A percentile compares a stretch with the other conserved stretches of the same genome.
Evolutionary conservation across 2,797 vertebrate species (phyloP).

Genomic region (Trachurus trachurus): DNA sequence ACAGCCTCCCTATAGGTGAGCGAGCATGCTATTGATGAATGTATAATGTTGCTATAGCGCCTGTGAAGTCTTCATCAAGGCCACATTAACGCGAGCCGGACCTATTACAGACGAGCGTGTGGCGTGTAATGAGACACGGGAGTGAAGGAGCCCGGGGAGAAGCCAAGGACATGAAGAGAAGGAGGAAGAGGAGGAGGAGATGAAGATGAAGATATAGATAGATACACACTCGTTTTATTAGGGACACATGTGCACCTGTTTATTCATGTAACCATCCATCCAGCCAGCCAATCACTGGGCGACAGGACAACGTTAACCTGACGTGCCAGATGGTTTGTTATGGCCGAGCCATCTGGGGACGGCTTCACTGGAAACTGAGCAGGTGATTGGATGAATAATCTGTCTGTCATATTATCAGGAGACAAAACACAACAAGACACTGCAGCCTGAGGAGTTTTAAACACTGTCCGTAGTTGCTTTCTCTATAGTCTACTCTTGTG

Average conservation of each 20-base stretch:
- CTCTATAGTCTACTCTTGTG: too few species aligned
- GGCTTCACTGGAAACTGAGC: too few species aligned
- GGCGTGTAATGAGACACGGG: conserved; percentile 38
- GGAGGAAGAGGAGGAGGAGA: background rate
- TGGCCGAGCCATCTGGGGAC: too few species aligned
- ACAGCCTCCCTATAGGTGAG: conserved; percentile 32
- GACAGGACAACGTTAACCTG: background rate
- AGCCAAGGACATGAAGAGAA: background rate
- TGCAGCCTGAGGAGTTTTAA: too few species aligned
- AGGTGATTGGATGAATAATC: too few species aligned
- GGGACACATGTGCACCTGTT: too few species aligned
- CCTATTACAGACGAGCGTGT: conserved; percentile 18
- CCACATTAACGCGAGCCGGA: conserved; percentile 19
- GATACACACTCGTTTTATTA: background rate
- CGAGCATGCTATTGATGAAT: conserved; percentile 33
- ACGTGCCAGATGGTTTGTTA: too few species aligned
- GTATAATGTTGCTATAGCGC: conserved; percentile 16
- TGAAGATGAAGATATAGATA: too few species aligned
- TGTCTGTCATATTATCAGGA: too few species aligned
- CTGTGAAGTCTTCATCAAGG: conserved; percentile 46
- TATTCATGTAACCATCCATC: background rate
- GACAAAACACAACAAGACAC: too few species aligned
- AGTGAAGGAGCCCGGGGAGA: conserved; percentile 6
- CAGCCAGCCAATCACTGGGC: background rate
- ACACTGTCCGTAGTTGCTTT: too few species aligned